Conservation (phyloP, 2,888 invertebrate species). For the Pseudeuparius sepicola region DNA sequence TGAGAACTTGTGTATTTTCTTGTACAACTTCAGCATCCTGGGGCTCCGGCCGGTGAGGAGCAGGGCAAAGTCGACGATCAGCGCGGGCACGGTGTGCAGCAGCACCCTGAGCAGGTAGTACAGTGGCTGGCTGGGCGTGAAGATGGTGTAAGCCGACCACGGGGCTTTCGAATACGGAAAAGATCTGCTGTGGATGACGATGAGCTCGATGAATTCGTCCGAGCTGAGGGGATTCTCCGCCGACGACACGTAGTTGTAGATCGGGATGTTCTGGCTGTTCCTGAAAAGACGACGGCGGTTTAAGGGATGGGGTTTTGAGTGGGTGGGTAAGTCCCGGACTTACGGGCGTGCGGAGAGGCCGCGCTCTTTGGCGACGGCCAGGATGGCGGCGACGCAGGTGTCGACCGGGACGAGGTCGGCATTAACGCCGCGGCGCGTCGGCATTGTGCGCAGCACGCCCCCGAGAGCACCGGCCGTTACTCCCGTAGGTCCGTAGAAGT, state of each 20-base stretch:
- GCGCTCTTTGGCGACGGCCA: conserved; percentile 50
- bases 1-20: conserved; percentile 68
- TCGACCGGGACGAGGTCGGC: conserved; percentile 61
- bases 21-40: conserved; percentile 69
- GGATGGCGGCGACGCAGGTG: conserved; percentile 50
- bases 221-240: conserved; percentile 70
- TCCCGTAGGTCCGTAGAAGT: conserved; percentile 56
- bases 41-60: conserved; percentile 38
- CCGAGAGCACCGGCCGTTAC: conserved; percentile 41
- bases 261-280: conserved; percentile 35
- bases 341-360: no score
- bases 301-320: no score
- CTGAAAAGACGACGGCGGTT: conserved; percentile 14
- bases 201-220: conserved; percentile 52
- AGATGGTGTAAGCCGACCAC: conserved; percentile 37
- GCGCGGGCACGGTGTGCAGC: conserved; percentile 52
- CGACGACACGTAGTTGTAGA: conserved; percentile 82
- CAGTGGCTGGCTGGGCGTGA: conserved; percentile 31
- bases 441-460: conserved; percentile 50
- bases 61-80: conserved; percentile 45
- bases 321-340: no score
- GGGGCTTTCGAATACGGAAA: conserved; percentile 45
- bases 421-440: conserved; percentile 40
- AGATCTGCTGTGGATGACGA: conserved; percentile 41
- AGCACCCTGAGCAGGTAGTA: conserved; percentile 41